Conservation (phyloP, 2,888 invertebrate genomes). For the Plebejus anna region DNA sequence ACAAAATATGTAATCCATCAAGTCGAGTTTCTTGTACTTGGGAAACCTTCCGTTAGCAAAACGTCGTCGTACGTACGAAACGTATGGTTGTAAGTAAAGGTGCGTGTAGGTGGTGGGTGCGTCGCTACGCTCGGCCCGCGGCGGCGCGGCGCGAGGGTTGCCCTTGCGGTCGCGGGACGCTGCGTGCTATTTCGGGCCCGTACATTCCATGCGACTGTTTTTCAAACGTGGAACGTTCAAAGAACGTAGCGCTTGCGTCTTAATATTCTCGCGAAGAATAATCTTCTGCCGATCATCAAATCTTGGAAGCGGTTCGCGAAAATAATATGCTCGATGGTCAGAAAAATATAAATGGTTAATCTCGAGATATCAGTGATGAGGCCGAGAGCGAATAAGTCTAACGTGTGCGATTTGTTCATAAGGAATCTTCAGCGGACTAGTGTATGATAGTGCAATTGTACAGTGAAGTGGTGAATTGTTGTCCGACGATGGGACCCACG, state of each 20-base stretch:
- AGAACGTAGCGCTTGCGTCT: slow-evolving; percentile 69
- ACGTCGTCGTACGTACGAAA: slow-evolving; percentile 48
- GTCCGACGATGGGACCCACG: slow-evolving; percentile 60
- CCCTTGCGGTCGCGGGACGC: slow-evolving; percentile 67
- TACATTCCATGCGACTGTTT: slow-evolving; percentile 77
- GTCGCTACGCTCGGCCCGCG: slow-evolving; percentile 44
- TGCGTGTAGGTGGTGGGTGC: slow-evolving; percentile 49
- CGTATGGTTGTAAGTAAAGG: slow-evolving; percentile 71
- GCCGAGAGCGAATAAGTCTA: slow-evolving; percentile 52
- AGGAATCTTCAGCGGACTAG: slow-evolving; percentile 53
- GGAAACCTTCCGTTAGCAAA: slow-evolving; percentile 59
- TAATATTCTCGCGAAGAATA: slow-evolving; percentile 39
- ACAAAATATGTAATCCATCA: slow-evolving; percentile 36
- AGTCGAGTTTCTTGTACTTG: slow-evolving; percentile 52
- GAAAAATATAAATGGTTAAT: slow-evolving; percentile 33
- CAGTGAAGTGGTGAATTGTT: slow-evolving; percentile 44
- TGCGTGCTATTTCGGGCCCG: slow-evolving; percentile 75
- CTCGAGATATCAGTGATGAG: slow-evolving; percentile 44
- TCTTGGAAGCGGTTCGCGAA: background rate
- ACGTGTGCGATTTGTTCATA: slow-evolving; percentile 48
- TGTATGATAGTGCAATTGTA: slow-evolving; percentile 45
- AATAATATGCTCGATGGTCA: slow-evolving; percentile 11
- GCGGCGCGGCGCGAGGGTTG: slow-evolving; percentile 61
- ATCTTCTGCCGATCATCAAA: slow-evolving; percentile 9
- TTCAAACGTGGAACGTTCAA: slow-evolving; percentile 76